phyloP scores from a whole-genome alignment of 2,113 vertebrate genomes.

The Uropsilus gracilis region DNA sequence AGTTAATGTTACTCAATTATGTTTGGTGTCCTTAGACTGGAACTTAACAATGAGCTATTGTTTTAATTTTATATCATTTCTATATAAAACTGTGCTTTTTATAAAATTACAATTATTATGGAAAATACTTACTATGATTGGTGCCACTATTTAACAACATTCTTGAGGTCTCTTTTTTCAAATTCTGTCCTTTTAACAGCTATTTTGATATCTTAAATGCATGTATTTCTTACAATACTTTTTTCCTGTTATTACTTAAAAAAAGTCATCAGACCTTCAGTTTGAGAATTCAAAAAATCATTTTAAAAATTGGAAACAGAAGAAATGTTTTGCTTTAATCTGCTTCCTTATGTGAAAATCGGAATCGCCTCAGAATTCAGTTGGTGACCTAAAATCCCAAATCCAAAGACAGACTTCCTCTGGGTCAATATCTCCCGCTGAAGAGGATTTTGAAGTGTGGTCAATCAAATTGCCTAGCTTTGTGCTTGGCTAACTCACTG shows the following conservation, averaged over 20 bases:
- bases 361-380: neutral
- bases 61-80: conserved; percentile 72
- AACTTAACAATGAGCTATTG: conserved; percentile 72
- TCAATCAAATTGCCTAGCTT: neutral
- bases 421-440: neutral
- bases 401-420: neutral
- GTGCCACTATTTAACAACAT: neutral
- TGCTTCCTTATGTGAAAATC: neutral
- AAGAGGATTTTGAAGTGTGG: neutral
- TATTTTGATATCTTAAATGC: conserved; percentile 34
- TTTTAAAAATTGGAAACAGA: neutral
- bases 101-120: conserved; percentile 62
- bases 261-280: neutral
- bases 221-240: neutral
- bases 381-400: neutral
- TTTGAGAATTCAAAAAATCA: conserved; percentile 50
- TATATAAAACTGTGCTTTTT: conserved; percentile 50
- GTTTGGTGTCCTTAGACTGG: conserved; percentile 59
- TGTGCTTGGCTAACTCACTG: neutral
- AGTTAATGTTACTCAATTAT: conserved; percentile 78
- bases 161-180: neutral
- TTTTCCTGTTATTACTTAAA: conserved; percentile 56
- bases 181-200: neutral
- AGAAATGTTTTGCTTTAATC: neutral
- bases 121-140: neutral